Evolutionary conservation across 2,113 vertebrate genomes (phyloP), one percentile per base, ranked within the genome.

Genomic region (Diglossa brunneiventris): DNA sequence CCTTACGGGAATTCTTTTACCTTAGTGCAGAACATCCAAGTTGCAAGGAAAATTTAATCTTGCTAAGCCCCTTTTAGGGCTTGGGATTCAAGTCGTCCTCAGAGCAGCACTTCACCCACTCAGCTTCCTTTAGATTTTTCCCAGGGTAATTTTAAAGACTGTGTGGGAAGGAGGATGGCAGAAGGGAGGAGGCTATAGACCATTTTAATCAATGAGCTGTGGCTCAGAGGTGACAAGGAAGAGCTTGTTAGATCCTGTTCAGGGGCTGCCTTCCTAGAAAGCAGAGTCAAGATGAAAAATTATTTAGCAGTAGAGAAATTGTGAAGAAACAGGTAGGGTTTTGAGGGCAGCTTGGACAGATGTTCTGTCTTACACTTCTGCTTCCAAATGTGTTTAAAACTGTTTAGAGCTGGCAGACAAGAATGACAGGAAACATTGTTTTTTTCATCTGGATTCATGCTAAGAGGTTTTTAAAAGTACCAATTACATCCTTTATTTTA

Each of bases 171-270:
- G 6, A 87, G 14, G 3, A 64, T 56, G 20, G 58, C 13, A 93
- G 42, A 92, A 94, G 64, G 31, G 7, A 70, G 39, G 20, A 76
- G 19, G 47, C 15, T 69, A 41, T 18, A 92, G 37, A 69, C 59
- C 20, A 66, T 70, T 95, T 87, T 78, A 81, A 78, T 91, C 55
- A 91, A 72, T 6, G 13, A 80, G 30, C 59, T 80, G 52, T 83
- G 61, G 4, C 53, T 88, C 53, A 52, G 41, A 83, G 31, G 37
- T 82, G 46, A 69, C 67, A 90, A 72, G 24, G 33, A 88, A 76
- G 72, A 85, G 21, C 61, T 85, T 91, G 69, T 90, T 89, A 92
- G 42, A 82, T 68, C n/a, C n/a, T 79, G 31, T 89, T 95, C 44
- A 70, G 72, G 41, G 22, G 3, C 41, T 93, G 24, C 21, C 53